Base-by-base conservation (phyloP, 2,113 vertebrate genomes). In the Ovibos moschatus region DNA sequence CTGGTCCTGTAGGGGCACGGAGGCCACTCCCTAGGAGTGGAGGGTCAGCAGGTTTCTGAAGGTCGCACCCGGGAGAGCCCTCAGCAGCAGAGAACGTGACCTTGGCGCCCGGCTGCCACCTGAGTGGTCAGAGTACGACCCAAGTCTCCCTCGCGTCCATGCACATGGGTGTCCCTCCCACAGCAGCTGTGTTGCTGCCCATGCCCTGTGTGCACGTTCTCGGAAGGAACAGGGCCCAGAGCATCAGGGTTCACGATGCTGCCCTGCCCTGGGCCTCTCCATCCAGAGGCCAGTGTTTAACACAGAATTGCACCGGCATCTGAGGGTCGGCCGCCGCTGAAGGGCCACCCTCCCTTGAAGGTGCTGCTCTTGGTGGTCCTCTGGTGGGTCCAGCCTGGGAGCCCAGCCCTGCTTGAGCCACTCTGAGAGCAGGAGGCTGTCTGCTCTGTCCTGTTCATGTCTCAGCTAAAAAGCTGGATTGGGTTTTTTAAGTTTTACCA, bases 61-160 rank as follows among this genome's bases (percentile, higher is more conserved):
- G 9, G 50, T 1, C 2, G 11, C 51, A 5, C 19, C 28, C 1
- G 2, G 17, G 50, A 12, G 10, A 60, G 58, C 27, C 15, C 1
- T 7, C 11, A 21, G 58, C 11, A 28, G 58, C 27, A 60, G 58
- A 28, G 58, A 60, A 58, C 2, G 1, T 60, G 58, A 28, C 16
- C 76, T 50, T 1, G 3, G 62, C 45, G 1, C 51, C 19, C 0
- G 1, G 85, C 12, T 1, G n/a, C 47, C 5, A 1, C 43, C 28
- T 1, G 25, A 7, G 19, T 27, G 2, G 6, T 71, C 67, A 1
- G 79, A 36, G 40, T 5, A 0, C 2, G 25, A 25, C 36, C 11
- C 0, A 1, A 4, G 78, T 0, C 40, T 47, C 7, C 4, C 3
- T 40, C 2, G 57, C 10, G 1, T 10, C 17, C 1, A 0, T 6